phyloP scores from a whole-genome alignment of 1,140 invertebrate genomes.

The Drosophila suzukii region DNA sequence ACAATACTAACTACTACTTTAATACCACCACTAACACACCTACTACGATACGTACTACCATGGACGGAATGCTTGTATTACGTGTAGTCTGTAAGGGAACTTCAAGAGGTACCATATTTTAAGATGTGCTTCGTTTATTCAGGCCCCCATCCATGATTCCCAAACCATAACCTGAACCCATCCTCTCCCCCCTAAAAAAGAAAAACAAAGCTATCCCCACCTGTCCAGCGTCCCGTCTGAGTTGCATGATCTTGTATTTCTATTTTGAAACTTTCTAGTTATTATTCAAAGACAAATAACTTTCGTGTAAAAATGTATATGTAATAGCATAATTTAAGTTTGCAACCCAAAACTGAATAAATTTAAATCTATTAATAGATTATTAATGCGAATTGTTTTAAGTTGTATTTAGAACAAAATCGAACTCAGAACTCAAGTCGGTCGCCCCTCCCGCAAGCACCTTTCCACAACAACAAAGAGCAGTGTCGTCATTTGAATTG shows the following conservation, averaged over 20 bases:
- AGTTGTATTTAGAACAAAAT: slow-evolving; percentile 61
- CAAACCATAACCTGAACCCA: background rate
- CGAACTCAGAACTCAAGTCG: slow-evolving; percentile 29
- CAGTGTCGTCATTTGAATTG: slow-evolving; percentile 66
- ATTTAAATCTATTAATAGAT: slow-evolving; percentile 57
- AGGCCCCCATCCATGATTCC: slow-evolving; percentile 46
- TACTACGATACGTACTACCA: slow-evolving; percentile 64
- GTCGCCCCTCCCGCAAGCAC: slow-evolving; percentile 12
- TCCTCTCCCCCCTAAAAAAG: background rate
- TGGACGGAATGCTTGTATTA: slow-evolving; percentile 48
- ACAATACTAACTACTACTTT: slow-evolving; percentile 65
- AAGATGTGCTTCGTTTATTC: slow-evolving; percentile 44
- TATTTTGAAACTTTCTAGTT: slow-evolving; percentile 67
- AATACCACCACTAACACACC: slow-evolving; percentile 49
- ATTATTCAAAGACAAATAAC: slow-evolving; percentile 82
- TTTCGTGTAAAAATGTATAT: slow-evolving; percentile 76
- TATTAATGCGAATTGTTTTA: slow-evolving; percentile 62
- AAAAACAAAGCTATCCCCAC: too few relatives aligned
- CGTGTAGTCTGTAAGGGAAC: slow-evolving; percentile 62
- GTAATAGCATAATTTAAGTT: slow-evolving; percentile 83
- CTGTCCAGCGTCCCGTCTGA: slow-evolving; percentile 21
- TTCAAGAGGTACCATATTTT: slow-evolving; percentile 50
- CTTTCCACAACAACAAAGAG: slow-evolving; percentile 22
- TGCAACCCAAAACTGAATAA: slow-evolving; percentile 68
- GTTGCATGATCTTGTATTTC: slow-evolving; percentile 37